A percentile compares a stretch with the other conserved stretches of the same genome.
Evolutionary conservation across 2,888 invertebrate genomes (phyloP).

Genomic region (Holacanthella duospinosa): DNA sequence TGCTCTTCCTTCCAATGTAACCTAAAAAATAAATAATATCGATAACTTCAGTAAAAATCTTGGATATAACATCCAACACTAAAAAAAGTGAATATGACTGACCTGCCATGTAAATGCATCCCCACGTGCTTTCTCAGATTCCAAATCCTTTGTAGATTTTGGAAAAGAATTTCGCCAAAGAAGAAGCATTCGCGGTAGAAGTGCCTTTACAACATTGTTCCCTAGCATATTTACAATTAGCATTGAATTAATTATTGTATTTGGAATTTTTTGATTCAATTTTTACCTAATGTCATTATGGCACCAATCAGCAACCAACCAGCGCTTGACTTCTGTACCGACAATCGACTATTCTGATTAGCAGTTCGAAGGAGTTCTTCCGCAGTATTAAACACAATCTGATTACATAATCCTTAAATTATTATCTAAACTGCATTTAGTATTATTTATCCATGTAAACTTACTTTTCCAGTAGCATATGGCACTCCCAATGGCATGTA

Average conservation of each 20-base stretch:
- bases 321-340: conserved; percentile 87
- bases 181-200: conserved; percentile 83
- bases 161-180: conserved; percentile 98
- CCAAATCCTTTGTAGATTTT: conserved; percentile 86
- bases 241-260: not conserved
- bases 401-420: conserved; percentile 19
- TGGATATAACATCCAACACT: too few species aligned
- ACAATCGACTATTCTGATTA: conserved; percentile 88
- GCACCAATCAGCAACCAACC: conserved; percentile 96
- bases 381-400: conserved; percentile 85
- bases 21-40: conserved; percentile 44
- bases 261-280: too few species aligned
- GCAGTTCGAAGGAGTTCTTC: conserved; percentile 93
- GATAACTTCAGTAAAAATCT: not conserved
- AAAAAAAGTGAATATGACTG: conserved; percentile 21
- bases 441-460: too few species aligned
- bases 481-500: conserved; percentile 88
- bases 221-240: conserved; percentile 12
- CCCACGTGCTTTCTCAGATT: conserved; percentile 88
- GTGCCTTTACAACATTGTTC: conserved; percentile 64
- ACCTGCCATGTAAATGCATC: conserved; percentile 99
- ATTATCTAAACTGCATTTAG: too few species aligned
- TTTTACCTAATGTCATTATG: conserved; percentile 87
- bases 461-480: conserved; percentile 87
- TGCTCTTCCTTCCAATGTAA: conserved; percentile 89